Evolutionary conservation across 2,113 vertebrate genomes (phyloP), one percentile per base, ranked within the genome.

Genomic region (Tenebrosternarchus preto): DNA sequence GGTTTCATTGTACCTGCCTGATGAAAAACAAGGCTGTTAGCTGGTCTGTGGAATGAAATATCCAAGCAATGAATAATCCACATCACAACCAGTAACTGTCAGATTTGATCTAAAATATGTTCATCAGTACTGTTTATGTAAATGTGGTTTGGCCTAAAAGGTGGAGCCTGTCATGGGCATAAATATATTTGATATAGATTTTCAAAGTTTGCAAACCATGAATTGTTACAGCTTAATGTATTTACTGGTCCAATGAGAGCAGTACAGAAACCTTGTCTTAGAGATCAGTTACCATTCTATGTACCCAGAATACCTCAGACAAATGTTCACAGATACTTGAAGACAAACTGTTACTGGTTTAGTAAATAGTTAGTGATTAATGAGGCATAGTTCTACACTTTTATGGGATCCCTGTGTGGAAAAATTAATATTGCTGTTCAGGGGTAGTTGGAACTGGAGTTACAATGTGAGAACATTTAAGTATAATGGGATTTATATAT

Each of bases 401-500:
- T 31, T 39, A 39, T 8, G 9, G 8, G 33, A 39, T 68, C 64
- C 9, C 11, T 39, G 64, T 4, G 12, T 22, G 33, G 64, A 22
- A 39, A 33, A 68, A 36, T 67, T n/a, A 67, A n/a, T 20, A 20
- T n/a, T n/a, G 31, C 64, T 9, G 16, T 67, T 67, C 64, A 31
- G 27, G 25, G 25, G 31, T 29, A 6, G 64, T 67, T n/a, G 64
- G 64, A 36, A 67, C 36, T 39, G 1, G 20, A 39, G 33, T 39
- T 39, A 39, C 33, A 68, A 68, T 68, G 1, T 22, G 33, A 68
- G 64, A 39, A 19, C 31, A 12, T 31, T 68, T 68, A 2, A 39
- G 64, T 39, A 39, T 68, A 68, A 68, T 68, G 16, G 31, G 64
- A n/a, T 68, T 68, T 39, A 68, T 68, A 36, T 36, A 16, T 68